Base-by-base conservation (phyloP, 2,113 vertebrate species). In the Phalacrocorax carbo region DNA sequence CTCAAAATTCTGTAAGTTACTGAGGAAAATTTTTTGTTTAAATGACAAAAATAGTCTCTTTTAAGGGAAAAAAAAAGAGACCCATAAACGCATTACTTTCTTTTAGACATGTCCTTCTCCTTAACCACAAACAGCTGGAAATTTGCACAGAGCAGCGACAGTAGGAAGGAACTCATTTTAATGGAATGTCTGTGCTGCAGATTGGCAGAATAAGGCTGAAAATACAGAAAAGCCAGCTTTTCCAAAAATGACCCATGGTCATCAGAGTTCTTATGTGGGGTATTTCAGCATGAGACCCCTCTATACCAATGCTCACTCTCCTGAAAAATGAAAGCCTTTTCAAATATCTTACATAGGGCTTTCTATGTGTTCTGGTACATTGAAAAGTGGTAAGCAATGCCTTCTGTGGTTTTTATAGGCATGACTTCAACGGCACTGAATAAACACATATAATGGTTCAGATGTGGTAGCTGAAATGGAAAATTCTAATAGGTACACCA, bases 111-210 rank as follows among this genome's bases (percentile, higher is more conserved):
- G 46, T 62, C 82, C 78, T 88, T 87, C 61, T 82, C 49, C 82
- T 82, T 95, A 94, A 95, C 81, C 89, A 91, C 72, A 93, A 92
- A 82, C 92, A 96, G 83, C 83, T 94, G 95, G 72, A 71, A 87
- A 92, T 94, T 82, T 93, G 66, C 96, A 95, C 80, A 94, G 34
- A 96, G 86, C 51, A 76, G 86, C n/a, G 40, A 93, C 94, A 91
- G 65, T 65, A 92, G 86, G 89, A 93, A 94, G 81, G 65, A 96
- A 89, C 81, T 96, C 86, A 94, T 91, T 95, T 85, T 54, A 91
- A 87, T 85, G 93, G 94, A 97, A 97, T 94, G 95, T 94, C 96
- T 96, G 83, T 13, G 3, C 54, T 87, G 55, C 77, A 92, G 77
- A 82, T 54, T 78, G 81, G 25, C 73, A 75, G 57, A 89, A 54